Percentiles rank a stretch among this genome's conserved stretches.
Conservation (phyloP, 2,113 vertebrate species). For the Chaetodon trifascialis region DNA sequence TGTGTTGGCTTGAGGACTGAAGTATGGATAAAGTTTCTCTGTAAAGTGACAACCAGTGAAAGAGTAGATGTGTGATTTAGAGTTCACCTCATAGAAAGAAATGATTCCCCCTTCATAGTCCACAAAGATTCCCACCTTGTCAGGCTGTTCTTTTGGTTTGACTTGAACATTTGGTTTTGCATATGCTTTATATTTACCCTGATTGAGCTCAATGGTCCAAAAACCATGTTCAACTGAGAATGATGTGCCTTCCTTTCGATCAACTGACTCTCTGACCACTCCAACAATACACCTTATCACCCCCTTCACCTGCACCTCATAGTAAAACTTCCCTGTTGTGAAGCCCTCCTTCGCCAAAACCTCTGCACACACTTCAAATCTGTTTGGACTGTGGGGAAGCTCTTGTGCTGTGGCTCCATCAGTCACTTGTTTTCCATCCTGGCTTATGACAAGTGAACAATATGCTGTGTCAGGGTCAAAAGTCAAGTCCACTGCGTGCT, state of each 20-base stretch:
- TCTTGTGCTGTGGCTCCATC: rapidly evolving
- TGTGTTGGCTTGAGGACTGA: background rate
- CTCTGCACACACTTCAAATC: background rate
- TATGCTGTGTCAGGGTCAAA: slow-evolving; percentile 51
- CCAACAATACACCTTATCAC: slow-evolving; percentile 65
- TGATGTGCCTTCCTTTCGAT: background rate
- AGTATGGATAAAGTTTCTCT: slow-evolving; percentile 84
- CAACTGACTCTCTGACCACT: slow-evolving; percentile 53
- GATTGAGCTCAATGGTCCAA: slow-evolving; percentile 46
- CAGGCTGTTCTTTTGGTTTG: slow-evolving; percentile 64
- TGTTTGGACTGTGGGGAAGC: slow-evolving; percentile 35
- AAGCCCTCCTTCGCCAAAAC: slow-evolving; percentile 48
- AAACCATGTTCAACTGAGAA: slow-evolving; percentile 37
- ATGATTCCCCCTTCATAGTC: slow-evolving; percentile 81
- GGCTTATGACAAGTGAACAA: slow-evolving; percentile 29
- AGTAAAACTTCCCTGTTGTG: slow-evolving; percentile 62
- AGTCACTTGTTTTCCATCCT: slow-evolving; percentile 46
- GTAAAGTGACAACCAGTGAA: slow-evolving; percentile 78
- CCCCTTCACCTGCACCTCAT: slow-evolving; percentile 67
- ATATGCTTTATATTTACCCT: background rate
- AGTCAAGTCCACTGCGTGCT: slow-evolving; percentile 50
- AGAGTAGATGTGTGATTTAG: slow-evolving; percentile 74
- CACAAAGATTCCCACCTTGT: slow-evolving; percentile 84
- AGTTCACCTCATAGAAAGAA: slow-evolving; percentile 82
- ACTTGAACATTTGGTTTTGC: slow-evolving; percentile 15